phyloP scores from a whole-genome alignment of 2,797 vertebrate species.

The Benthosema pterotum region DNA sequence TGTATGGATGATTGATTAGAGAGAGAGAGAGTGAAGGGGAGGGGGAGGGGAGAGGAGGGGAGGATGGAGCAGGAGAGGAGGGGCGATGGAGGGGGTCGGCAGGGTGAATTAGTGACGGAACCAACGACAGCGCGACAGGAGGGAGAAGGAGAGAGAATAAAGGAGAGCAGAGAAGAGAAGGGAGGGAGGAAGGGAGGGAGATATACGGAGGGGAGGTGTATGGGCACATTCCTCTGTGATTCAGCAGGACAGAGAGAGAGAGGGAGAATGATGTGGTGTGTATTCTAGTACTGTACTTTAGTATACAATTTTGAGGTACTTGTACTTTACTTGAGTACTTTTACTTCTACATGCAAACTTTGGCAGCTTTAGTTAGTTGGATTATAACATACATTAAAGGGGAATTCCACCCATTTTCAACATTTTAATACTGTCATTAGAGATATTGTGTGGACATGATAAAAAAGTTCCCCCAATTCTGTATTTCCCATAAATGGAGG shows the following conservation, averaged over 20 bases:
- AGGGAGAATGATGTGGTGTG: conserved; percentile 42
- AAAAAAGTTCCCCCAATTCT: too few relatives aligned
- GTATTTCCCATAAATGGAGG: too few relatives aligned
- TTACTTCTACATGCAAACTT: too few relatives aligned
- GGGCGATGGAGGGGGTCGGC: conserved; percentile 46
- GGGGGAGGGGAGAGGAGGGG: conserved; percentile 15
- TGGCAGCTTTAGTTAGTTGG: too few relatives aligned
- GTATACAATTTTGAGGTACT: too few relatives aligned
- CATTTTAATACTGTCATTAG: too few relatives aligned
- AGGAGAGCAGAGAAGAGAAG: conserved; percentile 51
- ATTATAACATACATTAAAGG: too few relatives aligned
- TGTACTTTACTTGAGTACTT: too few relatives aligned
- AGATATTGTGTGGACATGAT: too few relatives aligned
- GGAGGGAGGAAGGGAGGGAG: conserved; percentile 30
- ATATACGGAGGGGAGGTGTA: too few relatives aligned
- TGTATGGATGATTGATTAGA: conserved; percentile 76
- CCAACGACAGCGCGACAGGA: conserved; percentile 41
- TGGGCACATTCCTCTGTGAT: conserved; percentile 78
- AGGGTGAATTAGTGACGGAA: conserved; percentile 54
- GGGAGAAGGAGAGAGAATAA: conserved; percentile 26
- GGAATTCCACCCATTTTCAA: too few relatives aligned
- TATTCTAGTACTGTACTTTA: too few relatives aligned
- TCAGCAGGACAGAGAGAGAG: conserved; percentile 75
- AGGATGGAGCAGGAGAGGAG: conserved; percentile 41
- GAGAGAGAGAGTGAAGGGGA: conserved; percentile 43